These are phyloP conservation scores for Globodera rostochiensis DNA, from an alignment of 1,140 invertebrate genomes.

Conservation along the genomic window DNA sequence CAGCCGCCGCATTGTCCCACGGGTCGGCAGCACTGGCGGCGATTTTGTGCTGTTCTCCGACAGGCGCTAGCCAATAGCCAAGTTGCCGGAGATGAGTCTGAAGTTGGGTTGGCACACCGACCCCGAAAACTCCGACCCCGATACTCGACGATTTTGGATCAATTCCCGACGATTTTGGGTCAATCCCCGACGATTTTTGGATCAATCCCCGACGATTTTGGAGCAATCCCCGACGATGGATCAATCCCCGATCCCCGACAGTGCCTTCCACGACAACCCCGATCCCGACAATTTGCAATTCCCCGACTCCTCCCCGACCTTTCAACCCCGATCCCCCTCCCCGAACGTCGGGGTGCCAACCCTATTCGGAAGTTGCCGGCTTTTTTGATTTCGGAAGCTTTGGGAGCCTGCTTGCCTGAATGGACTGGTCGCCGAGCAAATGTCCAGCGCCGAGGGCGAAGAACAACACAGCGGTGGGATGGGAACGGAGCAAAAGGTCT, in stretches of 20 bases:
- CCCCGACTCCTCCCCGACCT: too few species aligned
- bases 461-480: slow-evolving; percentile 12
- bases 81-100: slow-evolving; percentile 12
- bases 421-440: slow-evolving; percentile 25
- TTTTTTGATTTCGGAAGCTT: too few species aligned
- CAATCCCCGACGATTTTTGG: too few species aligned
- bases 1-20: not conserved
- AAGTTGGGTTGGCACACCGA: not conserved
- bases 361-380: too few species aligned
- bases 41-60: not conserved
- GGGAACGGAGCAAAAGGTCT: slow-evolving; percentile 17
- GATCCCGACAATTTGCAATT: too few species aligned
- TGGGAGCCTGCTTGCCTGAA: not conserved
- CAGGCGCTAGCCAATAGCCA: slow-evolving; percentile 14
- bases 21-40: not conserved
- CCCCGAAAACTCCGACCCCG: too few species aligned
- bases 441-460: slow-evolving; percentile 31
- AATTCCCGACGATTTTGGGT: too few species aligned
- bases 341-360: too few species aligned
- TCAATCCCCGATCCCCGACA: not conserved
- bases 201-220: too few species aligned
- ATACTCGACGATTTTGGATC: too few species aligned
- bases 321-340: too few species aligned
- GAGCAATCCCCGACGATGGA: not conserved
- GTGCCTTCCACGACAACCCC: too few species aligned